phyloP scores from a whole-genome alignment of 2,113 vertebrate genomes.

The Scomber japonicus region DNA sequence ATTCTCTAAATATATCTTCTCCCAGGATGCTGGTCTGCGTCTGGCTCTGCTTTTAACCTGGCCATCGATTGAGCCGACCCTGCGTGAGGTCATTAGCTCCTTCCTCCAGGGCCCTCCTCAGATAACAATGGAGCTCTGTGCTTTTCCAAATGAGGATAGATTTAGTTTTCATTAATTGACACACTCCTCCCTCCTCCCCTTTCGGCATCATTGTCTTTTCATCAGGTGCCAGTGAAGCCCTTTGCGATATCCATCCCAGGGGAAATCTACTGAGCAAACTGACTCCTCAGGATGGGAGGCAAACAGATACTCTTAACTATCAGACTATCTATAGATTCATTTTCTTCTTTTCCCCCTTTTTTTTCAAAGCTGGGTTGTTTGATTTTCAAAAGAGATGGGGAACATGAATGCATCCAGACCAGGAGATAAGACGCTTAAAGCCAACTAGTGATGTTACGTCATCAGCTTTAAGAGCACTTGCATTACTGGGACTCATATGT shows the following conservation, averaged over 20 bases:
- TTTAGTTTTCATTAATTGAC: slow-evolving; percentile 66
- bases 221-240: slow-evolving; percentile 37
- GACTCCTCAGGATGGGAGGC: slow-evolving; percentile 3
- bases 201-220: slow-evolving; percentile 41
- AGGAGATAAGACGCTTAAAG: slow-evolving; percentile 64
- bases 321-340: slow-evolving; percentile 8
- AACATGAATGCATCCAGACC: slow-evolving; percentile 46
- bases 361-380: neutral
- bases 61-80: slow-evolving; percentile 54
- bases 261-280: slow-evolving; percentile 55
- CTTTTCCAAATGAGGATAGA: slow-evolving; percentile 56
- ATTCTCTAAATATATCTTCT: slow-evolving; percentile 15
- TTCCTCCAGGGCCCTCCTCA: slow-evolving; percentile 44
- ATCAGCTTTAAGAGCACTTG: slow-evolving; percentile 36
- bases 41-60: slow-evolving; percentile 45
- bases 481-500: slow-evolving; percentile 28
- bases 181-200: neutral
- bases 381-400: slow-evolving; percentile 9
- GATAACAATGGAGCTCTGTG: slow-evolving; percentile 47
- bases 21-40: slow-evolving; percentile 41
- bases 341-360: neutral
- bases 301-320: neutral
- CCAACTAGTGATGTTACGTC: slow-evolving; percentile 45
- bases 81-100: slow-evolving; percentile 47
- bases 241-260: slow-evolving; percentile 9